A percentile compares a stretch with the other conserved stretches of the same genome.
Conservation (phyloP, 2,888 invertebrate species). For the Helleia helle region DNA sequence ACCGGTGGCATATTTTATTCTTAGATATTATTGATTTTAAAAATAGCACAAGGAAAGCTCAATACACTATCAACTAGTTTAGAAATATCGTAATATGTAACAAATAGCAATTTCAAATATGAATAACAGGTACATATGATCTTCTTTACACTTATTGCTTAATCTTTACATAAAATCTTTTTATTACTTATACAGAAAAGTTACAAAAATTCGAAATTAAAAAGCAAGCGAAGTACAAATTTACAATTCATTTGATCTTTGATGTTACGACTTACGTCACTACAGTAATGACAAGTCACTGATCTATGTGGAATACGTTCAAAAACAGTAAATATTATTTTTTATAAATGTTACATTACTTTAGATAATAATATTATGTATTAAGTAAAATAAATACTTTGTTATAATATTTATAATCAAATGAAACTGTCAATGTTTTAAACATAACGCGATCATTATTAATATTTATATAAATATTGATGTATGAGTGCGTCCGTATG, state of each 20-base stretch:
- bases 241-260: constrained; percentile 7
- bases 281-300: constrained; percentile 15
- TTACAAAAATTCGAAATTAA: not conserved
- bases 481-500: no score
- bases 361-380: no score
- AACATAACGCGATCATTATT: no score
- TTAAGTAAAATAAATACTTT: not conserved
- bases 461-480: no score
- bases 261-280: constrained; percentile 15
- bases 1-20: constrained; percentile 17
- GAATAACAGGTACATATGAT: not conserved
- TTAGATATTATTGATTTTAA: constrained; percentile 2
- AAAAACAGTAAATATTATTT: constrained; percentile 10
- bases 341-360: no score
- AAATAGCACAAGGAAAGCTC: not conserved
- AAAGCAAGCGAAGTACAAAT: constrained; percentile 6
- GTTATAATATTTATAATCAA: not conserved
- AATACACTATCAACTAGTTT: not conserved
- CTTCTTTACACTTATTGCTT: not conserved
- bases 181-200: not conserved
- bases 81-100: not conserved
- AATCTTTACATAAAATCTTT: not conserved
- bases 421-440: no score
- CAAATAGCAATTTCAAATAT: not conserved
- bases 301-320: constrained; percentile 19